Percentiles rank a stretch among this genome's conserved stretches.
These are phyloP conservation scores for Cromileptes altivelis DNA, from an alignment of 2,113 vertebrate species.

Conservation along the genomic window DNA sequence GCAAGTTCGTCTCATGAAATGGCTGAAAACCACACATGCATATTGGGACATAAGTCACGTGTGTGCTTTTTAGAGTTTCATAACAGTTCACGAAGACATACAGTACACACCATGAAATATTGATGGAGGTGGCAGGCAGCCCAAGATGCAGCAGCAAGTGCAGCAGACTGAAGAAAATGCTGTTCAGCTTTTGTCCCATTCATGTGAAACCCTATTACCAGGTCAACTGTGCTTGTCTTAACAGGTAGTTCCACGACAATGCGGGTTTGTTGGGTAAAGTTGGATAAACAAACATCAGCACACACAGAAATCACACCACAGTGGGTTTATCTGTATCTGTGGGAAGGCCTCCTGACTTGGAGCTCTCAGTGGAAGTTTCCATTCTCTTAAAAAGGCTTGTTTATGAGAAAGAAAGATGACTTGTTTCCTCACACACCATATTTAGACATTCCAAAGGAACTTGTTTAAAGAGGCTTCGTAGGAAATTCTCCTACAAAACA, in stretches of 20 bases:
- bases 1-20: neutral
- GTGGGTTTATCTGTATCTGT: neutral
- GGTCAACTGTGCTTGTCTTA: neutral
- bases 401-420: neutral
- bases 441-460: slow-evolving; percentile 36
- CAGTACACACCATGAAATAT: neutral
- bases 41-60: neutral
- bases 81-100: neutral
- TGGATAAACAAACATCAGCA: neutral
- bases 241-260: neutral
- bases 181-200: neutral
- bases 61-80: neutral
- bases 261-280: neutral
- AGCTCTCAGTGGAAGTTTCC: slow-evolving; percentile 22
- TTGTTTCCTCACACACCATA: slow-evolving; percentile 29
- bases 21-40: neutral
- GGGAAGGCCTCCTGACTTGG: neutral
- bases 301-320: neutral
- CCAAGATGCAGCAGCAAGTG: neutral
- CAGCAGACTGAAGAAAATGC: neutral
- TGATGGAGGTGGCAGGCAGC: neutral
- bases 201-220: neutral
- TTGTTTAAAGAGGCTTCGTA: neutral
- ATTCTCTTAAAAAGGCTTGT: slow-evolving; percentile 4
- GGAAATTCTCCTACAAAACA: slow-evolving; percentile 50